These are phyloP conservation scores for Atta cephalotes DNA, from an alignment of 1,140 invertebrate genomes.

Conservation along the genomic window DNA sequence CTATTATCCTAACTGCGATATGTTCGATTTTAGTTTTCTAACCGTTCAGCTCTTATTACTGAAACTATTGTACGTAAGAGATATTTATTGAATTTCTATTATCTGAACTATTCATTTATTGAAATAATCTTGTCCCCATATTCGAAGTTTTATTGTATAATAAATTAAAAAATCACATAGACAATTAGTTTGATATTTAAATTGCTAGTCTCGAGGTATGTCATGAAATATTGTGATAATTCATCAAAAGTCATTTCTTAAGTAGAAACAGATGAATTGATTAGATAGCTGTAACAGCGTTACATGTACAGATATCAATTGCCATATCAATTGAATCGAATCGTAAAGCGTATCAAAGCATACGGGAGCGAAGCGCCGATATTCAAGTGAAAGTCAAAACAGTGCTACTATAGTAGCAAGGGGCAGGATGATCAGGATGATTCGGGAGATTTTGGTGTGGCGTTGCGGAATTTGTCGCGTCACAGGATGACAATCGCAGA, in stretches of 20 bases:
- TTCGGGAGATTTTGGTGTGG: constrained; percentile 61
- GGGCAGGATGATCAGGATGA: constrained; percentile 59
- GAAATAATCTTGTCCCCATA: no score
- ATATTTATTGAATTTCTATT: no score
- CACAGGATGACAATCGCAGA: constrained; percentile 70
- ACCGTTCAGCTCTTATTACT: no score
- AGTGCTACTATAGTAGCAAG: constrained; percentile 73
- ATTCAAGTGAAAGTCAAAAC: constrained; percentile 72
- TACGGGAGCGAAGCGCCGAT: constrained; percentile 45
- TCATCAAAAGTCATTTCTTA: not conserved
- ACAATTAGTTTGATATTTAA: not conserved
- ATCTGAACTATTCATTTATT: no score
- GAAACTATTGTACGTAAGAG: no score
- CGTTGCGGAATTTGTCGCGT: constrained; percentile 66
- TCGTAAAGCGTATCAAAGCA: constrained; percentile 9
- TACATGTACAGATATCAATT: not conserved
- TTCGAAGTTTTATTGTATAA: no score
- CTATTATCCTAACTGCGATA: no score
- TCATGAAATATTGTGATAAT: not conserved
- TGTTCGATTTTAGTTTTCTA: no score
- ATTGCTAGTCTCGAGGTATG: not conserved
- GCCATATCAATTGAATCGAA: not conserved
- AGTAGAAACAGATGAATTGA: not conserved
- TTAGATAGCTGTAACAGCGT: not conserved
- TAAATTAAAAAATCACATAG: not conserved